Conservation (phyloP, 2,113 vertebrate species). For the Phaethornis superciliosus region DNA sequence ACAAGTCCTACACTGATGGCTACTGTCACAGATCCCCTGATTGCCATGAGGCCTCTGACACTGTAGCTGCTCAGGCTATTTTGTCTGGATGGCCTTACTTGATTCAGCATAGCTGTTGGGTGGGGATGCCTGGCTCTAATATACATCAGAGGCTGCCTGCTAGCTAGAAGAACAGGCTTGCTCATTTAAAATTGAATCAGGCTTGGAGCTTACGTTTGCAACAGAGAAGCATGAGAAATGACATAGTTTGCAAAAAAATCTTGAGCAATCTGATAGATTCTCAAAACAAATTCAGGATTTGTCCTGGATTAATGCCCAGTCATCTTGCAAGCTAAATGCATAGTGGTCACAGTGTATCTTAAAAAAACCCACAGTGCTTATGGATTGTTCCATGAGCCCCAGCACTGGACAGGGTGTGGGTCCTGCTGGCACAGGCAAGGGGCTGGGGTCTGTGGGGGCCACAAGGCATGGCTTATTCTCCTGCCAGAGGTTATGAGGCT, state of each 20-base stretch:
- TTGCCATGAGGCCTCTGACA: background rate
- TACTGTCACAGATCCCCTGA: background rate
- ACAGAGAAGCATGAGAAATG: background rate
- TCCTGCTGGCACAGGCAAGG: background rate
- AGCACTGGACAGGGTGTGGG: background rate
- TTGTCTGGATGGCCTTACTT: background rate
- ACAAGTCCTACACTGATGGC: background rate
- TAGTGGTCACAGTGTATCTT: background rate
- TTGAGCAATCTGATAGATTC: background rate
- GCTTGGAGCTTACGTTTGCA: slow-evolving; percentile 1
- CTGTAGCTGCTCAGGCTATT: background rate
- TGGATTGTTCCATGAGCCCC: background rate
- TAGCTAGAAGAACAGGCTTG: slow-evolving; percentile 61
- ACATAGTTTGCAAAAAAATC: background rate
- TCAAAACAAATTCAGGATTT: background rate
- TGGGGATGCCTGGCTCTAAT: slow-evolving; percentile 12
- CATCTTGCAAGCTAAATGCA: background rate
- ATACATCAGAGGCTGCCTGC: background rate
- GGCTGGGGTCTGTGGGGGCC: background rate
- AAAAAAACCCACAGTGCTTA: accelerated
- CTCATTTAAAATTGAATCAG: slow-evolving; percentile 41
- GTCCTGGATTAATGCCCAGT: background rate
- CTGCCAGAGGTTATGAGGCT: background rate
- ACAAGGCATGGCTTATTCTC: background rate
- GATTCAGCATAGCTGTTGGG: slow-evolving; percentile 6